Percentiles rank a stretch among this genome's conserved stretches.
Evolutionary conservation across 2,888 invertebrate species (phyloP).

Genomic region (Eupithecia exiguata): DNA sequence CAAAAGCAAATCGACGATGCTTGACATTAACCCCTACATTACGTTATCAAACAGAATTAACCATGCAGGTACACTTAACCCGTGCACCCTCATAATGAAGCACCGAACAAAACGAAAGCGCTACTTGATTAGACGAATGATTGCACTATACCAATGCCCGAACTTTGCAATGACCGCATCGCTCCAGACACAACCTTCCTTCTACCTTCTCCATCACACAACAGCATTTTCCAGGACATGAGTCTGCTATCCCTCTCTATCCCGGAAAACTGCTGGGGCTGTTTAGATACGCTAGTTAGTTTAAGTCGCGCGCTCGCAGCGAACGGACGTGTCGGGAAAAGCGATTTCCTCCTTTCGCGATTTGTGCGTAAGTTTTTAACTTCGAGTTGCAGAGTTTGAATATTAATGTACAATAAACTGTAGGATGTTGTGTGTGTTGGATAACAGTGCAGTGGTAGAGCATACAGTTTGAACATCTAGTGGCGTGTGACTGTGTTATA

Average conservation of each 20-base stretch:
- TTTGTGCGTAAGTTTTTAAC: conserved; percentile 57
- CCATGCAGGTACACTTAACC: conserved; percentile 3
- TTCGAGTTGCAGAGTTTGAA: conserved; percentile 30
- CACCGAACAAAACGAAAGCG: conserved; percentile 45
- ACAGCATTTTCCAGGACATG: conserved; percentile 51
- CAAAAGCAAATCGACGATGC: not conserved
- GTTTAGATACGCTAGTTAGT: conserved; percentile 70
- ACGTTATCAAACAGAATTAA: conserved; percentile 3
- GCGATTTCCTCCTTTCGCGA: conserved; percentile 49
- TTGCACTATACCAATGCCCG: conserved; percentile 79
- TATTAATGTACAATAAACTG: conserved; percentile 33
- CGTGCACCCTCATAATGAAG: conserved; percentile 32
- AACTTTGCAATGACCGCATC: conserved; percentile 80
- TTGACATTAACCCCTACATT: conserved; percentile 1
- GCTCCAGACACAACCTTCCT: conserved; percentile 73
- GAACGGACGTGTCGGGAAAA: conserved; percentile 53
- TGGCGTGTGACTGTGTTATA: conserved; percentile 13
- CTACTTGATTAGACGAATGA: conserved; percentile 59
- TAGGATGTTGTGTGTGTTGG: conserved; percentile 30
- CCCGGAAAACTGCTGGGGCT: conserved; percentile 74
- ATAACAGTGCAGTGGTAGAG: conserved; percentile 27
- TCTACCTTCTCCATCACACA: conserved; percentile 57
- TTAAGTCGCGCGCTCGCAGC: conserved; percentile 66
- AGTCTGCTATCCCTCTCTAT: conserved; percentile 57
- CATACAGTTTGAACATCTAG: conserved; percentile 19